Base-by-base conservation (phyloP, 2,888 invertebrate genomes). In the Pecten maximus region DNA sequence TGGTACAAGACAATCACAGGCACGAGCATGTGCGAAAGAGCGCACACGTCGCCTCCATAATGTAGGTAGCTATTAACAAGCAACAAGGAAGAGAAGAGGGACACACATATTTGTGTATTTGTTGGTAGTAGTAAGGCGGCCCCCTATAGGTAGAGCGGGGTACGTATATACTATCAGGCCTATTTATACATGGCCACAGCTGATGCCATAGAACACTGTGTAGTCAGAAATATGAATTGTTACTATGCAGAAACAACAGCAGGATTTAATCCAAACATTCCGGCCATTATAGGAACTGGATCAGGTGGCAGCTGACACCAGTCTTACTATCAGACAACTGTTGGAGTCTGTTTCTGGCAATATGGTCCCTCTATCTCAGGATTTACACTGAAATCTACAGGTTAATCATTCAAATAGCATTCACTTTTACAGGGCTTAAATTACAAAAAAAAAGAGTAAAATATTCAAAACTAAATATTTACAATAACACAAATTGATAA, bases 161-260 rank as follows among this genome's bases (percentile, higher is more conserved):
- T 60, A 60, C n/a, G 23, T 60, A 23, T 74, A 74, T 74, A 74
- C 74, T 74, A 74, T 23, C 54, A 23, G 23, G 54, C 23, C 74
- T 74, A 74, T 74, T 35, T 74, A 74, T 74, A 74, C 74, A 74
- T 28, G 35, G 35, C 74, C 35, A 74, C 74, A 74, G 74, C 28
- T 6, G 74, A 74, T 74, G 28, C 74, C 28, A 74, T 74, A 74
- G 12, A 74, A 23, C 28, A 8, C 35, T 28, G 15, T 6, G 44
- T 74, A 74, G 74, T 74, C 74, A 74, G 74, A 35, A 35, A 74
- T 74, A 74, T 74, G 74, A 74, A 74, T 74, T 74, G 74, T 74
- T 74, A 74, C 74, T 74, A 74, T 74, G 74, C 74, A 74, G 74
- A 74, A 74, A 74, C 74, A 74, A 74, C 74, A 74, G 74, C 74